Conservation (phyloP, 2,888 invertebrate genomes). For the Limnephilus rhombicus region DNA sequence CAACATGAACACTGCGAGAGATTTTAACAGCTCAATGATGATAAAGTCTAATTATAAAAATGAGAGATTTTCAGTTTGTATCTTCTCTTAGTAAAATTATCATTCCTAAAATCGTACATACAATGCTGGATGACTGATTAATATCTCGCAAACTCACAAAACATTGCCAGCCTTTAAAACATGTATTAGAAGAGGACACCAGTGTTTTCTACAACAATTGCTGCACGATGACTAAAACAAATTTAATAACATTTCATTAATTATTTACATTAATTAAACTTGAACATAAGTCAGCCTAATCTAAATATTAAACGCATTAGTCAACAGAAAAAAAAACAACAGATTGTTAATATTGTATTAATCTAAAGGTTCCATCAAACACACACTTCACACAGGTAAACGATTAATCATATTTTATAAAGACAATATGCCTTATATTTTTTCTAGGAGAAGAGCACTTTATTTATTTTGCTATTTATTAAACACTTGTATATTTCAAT, state of each 20-base stretch:
- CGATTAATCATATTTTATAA: constrained; percentile 53
- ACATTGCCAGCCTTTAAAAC: background rate
- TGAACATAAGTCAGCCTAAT: background rate
- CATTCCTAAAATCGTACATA: background rate
- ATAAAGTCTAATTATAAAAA: background rate
- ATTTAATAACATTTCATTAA: background rate
- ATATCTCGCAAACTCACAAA: background rate
- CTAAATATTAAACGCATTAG: background rate
- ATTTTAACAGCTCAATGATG: background rate
- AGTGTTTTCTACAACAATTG: background rate
- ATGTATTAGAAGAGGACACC: background rate
- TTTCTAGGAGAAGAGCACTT: constrained; percentile 65
- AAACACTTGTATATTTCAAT: constrained; percentile 51
- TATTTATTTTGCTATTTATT: constrained; percentile 58
- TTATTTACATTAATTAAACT: background rate
- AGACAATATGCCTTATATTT: constrained; percentile 64
- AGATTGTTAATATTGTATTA: background rate
- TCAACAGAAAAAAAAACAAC: background rate
- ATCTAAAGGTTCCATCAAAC: constrained; percentile 19
- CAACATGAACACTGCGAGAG: background rate
- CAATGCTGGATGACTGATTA: background rate
- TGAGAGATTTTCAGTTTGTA: background rate
- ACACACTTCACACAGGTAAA: constrained; percentile 38
- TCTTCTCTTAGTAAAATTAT: background rate
- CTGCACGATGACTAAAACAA: background rate